Base-by-base conservation (phyloP, 2,113 vertebrate species). In the Mormoops blainvillei region DNA sequence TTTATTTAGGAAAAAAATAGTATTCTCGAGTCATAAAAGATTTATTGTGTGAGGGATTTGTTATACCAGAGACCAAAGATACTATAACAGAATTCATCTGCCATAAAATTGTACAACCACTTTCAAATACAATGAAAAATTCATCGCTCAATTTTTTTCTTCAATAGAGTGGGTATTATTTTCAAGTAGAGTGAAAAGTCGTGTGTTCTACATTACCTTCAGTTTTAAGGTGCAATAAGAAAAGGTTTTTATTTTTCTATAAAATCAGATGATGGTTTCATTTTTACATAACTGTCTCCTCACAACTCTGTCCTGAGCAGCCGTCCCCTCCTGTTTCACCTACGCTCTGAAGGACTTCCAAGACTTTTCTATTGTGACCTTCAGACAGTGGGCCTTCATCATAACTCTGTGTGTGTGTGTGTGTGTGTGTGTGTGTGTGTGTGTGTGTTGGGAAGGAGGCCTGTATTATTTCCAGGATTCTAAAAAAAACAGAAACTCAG, bases 91-190 rank as follows among this genome's bases (percentile, higher is more conserved):
- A 96, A 97, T 93, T 89, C 81, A 74, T 91, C 82, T 96, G 50
- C 33, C 83, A 90, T 91, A 96, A 88, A 96, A 96, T 50, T 94
- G 52, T 88, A 96, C 78, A 67, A 70, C 73, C 96, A 56, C 63
- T 96, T 94, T 96, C 50, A 94, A 89, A 80, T 67, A 95, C 83
- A 95, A 97, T 91, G 89, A 95, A 97, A 95, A 96, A 97, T 94
- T 95, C 73, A 96, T 86, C 68, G 48, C 52, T 95, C 52, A 63
- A 36, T 74, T 63, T 83, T 96, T 90, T 89, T 67, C 74, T 70
- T 91, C 52, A 68, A 31, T 38, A 90, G 70, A 82, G 9, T 45
- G 74, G 38, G 78, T 89, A 80, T 95, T 68, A 94, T 96, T 96
- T 94, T 89, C 26, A 94, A 92, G 41, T 52, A 87, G 65, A 84